Base-by-base conservation (phyloP, 2,888 invertebrate genomes). In the Torymus tubicola region DNA sequence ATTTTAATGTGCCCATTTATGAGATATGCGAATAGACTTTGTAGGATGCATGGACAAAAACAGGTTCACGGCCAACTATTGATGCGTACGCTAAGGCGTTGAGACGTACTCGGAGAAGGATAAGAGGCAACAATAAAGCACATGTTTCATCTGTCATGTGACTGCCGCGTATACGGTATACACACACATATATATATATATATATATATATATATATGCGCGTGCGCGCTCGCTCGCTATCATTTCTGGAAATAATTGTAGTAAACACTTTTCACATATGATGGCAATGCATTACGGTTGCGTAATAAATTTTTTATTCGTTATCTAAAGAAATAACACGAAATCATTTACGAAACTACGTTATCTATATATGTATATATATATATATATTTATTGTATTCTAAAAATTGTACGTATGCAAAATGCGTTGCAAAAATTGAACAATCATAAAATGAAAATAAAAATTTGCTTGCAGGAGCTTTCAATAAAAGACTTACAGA, bases 401-500 rank as follows among this genome's bases (percentile, higher is more conserved):
- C 53, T 72, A 63, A 2, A 53, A 70, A 71, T 71, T 50, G 52
- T 63, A 18, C 8, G 0, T 52, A 42, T 52, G 8, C 24, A 50
- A n/a, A 70, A 3, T 61, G 53, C 63, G n/a, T 55, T 55, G 50
- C 5, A 60, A 60, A 70, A 12, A 50, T 69, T 42, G 14, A 65
- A 12, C 61, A 24, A 8, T 53, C 14, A 72, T 50, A 68, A 53
- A 50, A 61, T 63, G 3, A 64, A 50, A 69, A 67, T 58, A 18
- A 60, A 50, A 53, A 31, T 12, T 75, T 21, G 16, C 42, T 58
- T 70, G 24, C 53, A 76, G 67, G 80, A 83, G 18, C 76, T 80
- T 73, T 71, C 58, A 79, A 79, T 78, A 80, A 80, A 42, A 81
- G 79, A 81, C 74, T 82, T 68, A 60, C 31, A 13, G 73, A 84